Evolutionary conservation across 2,888 invertebrate species (phyloP).

Genomic region (Acronicta psi): DNA sequence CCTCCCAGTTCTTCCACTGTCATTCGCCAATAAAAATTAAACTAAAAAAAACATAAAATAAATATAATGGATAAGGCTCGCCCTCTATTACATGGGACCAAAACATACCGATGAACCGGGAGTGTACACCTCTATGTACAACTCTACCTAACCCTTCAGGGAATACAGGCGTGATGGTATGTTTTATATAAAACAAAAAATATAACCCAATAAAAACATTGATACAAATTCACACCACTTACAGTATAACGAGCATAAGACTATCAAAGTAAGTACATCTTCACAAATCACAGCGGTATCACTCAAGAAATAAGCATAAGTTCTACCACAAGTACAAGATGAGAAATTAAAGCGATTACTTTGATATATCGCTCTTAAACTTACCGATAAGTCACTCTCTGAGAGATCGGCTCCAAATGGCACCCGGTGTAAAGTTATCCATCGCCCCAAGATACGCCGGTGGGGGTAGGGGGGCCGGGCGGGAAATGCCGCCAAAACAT

Average conservation of each 20-base stretch:
- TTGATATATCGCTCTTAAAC: conserved; percentile 87
- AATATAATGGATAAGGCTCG: no score
- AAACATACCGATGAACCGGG: no score
- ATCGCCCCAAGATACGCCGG: conserved; percentile 72
- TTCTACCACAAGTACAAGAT: conserved; percentile 81
- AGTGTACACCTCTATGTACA: no score
- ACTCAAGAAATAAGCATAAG: conserved; percentile 81
- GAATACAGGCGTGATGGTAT: no score
- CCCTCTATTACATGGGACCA: no score
- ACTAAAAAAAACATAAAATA: no score
- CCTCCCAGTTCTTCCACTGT: no score
- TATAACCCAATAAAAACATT: conserved; percentile 12
- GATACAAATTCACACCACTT: conserved; percentile 19
- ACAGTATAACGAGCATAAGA: conserved; percentile 34
- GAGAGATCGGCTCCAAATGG: conserved; percentile 85
- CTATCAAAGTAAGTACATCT: conserved; percentile 47
- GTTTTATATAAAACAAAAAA: no score
- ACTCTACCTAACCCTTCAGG: no score
- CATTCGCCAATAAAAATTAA: no score
- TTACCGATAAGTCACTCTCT: conserved; percentile 86
- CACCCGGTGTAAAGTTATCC: conserved; percentile 85
- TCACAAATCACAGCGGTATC: conserved; percentile 74
- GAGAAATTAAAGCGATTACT: conserved; percentile 89
- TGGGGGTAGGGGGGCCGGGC: conserved; percentile 54
- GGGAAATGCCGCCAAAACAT: conserved; percentile 59